Evolutionary conservation across 30 jellyfish, hydroid and myxozoan genomes (phyloP).

Genomic region (Cassiopea xamachana): DNA sequence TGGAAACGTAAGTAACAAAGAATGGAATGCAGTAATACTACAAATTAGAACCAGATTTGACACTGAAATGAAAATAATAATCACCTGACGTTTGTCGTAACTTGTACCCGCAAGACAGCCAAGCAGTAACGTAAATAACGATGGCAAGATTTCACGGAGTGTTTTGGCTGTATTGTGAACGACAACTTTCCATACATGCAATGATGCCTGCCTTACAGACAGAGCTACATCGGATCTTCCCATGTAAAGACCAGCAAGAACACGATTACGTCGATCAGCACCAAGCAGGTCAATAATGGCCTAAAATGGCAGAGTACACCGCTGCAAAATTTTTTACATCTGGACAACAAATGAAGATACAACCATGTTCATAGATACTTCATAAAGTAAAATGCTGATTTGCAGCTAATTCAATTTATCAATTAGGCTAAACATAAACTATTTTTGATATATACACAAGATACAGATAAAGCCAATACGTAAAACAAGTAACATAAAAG

Average conservation of each 20-base stretch:
- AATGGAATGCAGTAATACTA: neutral
- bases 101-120: constrained; percentile 90
- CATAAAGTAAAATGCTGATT: no score
- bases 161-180: constrained; percentile 97
- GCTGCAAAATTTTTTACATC: no score
- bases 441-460: no score
- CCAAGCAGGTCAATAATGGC: constrained; percentile 94
- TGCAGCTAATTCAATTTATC: no score
- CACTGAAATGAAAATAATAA: neutral
- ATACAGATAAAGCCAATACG: no score
- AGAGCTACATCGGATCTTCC: constrained; percentile 98
- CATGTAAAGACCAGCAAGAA: constrained; percentile 97
- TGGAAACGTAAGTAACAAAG: neutral
- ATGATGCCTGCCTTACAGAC: constrained; percentile 93
- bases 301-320: constrained; percentile 48
- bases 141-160: constrained; percentile 91
- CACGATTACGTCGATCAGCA: constrained; percentile 90
- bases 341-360: no score
- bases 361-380: no score
- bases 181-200: constrained; percentile 97
- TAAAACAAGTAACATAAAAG: no score
- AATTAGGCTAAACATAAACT: no score
- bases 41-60: neutral
- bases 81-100: constrained; percentile 96
- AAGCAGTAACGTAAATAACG: constrained; percentile 83